These are phyloP conservation scores for Bombylius major DNA, from an alignment of 2,888 invertebrate species.

Conservation along the genomic window DNA sequence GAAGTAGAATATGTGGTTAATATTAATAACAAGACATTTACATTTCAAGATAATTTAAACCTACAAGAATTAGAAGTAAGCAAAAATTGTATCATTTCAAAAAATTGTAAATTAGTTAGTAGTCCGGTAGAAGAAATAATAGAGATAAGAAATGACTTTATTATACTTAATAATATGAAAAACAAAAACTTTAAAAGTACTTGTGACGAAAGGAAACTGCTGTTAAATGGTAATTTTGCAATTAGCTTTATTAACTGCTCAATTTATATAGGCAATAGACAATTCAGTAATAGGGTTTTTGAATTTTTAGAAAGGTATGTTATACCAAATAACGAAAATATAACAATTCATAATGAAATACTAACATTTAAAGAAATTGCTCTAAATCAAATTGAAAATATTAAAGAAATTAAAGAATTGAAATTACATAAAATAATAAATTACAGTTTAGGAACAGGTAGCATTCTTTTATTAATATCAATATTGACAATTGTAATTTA, in stretches of 20 bases:
- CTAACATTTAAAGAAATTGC: background rate
- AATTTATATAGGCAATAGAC: background rate
- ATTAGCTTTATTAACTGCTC: background rate
- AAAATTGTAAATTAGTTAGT: background rate
- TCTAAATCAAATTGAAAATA: background rate
- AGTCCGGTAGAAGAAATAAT: background rate
- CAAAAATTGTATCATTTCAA: background rate
- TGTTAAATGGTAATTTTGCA: background rate
- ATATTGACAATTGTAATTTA: too few species aligned
- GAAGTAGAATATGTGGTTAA: constrained; percentile 3
- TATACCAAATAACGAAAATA: background rate
- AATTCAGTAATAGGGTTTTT: background rate
- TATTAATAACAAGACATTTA: background rate
- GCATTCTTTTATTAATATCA: too few species aligned
- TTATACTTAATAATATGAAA: background rate
- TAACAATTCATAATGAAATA: background rate
- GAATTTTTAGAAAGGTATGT: background rate
- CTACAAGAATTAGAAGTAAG: background rate
- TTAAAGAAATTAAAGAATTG: too few species aligned
- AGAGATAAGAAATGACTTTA: background rate
- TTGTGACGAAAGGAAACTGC: background rate
- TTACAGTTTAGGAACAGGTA: background rate
- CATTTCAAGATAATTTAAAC: background rate
- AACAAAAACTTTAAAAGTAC: background rate
- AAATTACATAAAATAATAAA: background rate